These are phyloP conservation scores for Thereva unica DNA, from an alignment of 2,888 invertebrate genomes.

Conservation along the genomic window DNA sequence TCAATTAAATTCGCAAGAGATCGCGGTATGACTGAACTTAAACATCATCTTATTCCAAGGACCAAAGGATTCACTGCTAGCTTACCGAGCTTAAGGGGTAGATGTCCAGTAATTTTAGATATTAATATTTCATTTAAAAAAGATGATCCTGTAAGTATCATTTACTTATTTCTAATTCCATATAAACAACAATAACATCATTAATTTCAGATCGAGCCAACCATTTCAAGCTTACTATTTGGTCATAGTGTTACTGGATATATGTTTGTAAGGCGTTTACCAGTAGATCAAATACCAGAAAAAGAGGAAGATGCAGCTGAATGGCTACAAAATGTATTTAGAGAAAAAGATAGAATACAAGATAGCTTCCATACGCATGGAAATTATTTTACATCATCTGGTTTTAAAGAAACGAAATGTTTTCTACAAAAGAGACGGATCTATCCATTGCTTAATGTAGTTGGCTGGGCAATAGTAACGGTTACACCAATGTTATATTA, in stretches of 20 bases:
- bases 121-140: slow-evolving; percentile 74
- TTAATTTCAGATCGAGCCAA: slow-evolving; percentile 65
- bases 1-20: slow-evolving; percentile 86
- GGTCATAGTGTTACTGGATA: slow-evolving; percentile 76
- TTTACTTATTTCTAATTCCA: background rate
- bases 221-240: slow-evolving; percentile 74
- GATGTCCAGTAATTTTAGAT: slow-evolving; percentile 83
- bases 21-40: slow-evolving; percentile 80
- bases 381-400: slow-evolving; percentile 78
- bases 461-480: slow-evolving; percentile 70
- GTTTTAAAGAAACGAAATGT: slow-evolving; percentile 66
- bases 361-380: slow-evolving; percentile 61
- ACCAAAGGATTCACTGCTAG: slow-evolving; percentile 93
- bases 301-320: slow-evolving; percentile 70
- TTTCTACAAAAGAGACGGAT: slow-evolving; percentile 65
- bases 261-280: slow-evolving; percentile 79
- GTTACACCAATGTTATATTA: slow-evolving; percentile 75
- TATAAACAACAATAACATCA: background rate
- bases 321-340: slow-evolving; percentile 83
- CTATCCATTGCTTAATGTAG: slow-evolving; percentile 72
- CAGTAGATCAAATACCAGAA: slow-evolving; percentile 77
- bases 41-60: slow-evolving; percentile 90
- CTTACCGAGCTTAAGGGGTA: slow-evolving; percentile 77
- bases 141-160: slow-evolving; percentile 61
- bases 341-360: slow-evolving; percentile 70